Conservation (phyloP, 2,797 vertebrate genomes). For the Passerculus sandwichensis region DNA sequence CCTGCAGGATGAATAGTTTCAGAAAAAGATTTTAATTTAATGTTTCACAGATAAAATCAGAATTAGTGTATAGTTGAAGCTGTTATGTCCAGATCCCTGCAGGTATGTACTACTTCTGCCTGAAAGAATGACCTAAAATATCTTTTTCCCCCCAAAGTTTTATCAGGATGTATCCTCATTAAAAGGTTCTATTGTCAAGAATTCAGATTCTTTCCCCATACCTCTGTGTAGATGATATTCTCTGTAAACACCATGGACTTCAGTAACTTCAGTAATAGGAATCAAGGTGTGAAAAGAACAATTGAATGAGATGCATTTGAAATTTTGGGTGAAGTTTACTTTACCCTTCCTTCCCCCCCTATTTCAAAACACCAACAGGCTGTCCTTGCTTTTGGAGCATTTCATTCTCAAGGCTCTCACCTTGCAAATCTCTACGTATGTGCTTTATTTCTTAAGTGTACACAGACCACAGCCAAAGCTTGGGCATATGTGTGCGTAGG, state of each 20-base stretch:
- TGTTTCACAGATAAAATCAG: not conserved
- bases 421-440: constrained; percentile 47
- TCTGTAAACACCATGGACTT: not conserved
- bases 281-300: not conserved
- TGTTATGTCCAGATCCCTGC: not conserved
- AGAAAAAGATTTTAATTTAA: not conserved
- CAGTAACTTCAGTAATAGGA: not conserved
- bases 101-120: not conserved
- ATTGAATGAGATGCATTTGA: not conserved
- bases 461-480: constrained; percentile 49
- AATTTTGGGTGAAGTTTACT: constrained; percentile 18
- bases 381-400: constrained; percentile 22
- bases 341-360: not conserved
- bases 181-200: not conserved
- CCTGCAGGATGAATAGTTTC: not conserved
- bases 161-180: not conserved
- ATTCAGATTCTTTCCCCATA: not conserved
- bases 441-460: constrained; percentile 31
- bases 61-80: not conserved
- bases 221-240: not conserved
- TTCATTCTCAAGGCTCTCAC: constrained; percentile 52
- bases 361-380: not conserved
- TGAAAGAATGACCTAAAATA: constrained; percentile 15
- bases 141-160: not conserved
- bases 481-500: constrained; percentile 58